phyloP scores from a whole-genome alignment of 2,797 vertebrate species.

The Masticophis lateralis region DNA sequence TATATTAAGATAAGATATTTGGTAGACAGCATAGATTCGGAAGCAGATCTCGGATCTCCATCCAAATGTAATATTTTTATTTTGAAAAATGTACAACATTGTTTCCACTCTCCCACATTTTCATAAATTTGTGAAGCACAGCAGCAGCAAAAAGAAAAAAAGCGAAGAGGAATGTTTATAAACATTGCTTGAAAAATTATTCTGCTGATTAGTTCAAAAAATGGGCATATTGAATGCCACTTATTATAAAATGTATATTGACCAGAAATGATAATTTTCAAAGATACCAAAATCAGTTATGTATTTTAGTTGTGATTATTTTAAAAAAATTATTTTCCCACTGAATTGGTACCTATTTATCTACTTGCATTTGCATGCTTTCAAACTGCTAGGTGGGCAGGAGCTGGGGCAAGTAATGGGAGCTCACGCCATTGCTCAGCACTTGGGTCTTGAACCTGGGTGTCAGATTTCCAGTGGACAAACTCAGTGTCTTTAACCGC shows the following conservation, averaged over 20 bases:
- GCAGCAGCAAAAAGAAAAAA: neutral
- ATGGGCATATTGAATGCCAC: neutral
- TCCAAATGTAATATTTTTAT: conserved; percentile 17
- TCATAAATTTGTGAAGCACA: conserved; percentile 10
- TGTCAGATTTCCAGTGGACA: neutral
- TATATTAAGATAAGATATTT: conserved; percentile 12
- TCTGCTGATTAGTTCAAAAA: conserved; percentile 3
- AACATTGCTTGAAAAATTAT: conserved; percentile 14
- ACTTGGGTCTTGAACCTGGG: neutral
- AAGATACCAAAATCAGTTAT: neutral
- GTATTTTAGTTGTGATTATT: neutral
- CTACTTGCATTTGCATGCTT: neutral
- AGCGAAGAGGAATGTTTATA: conserved; percentile 7
- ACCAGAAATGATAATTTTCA: neutral
- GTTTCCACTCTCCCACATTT: conserved; percentile 3
- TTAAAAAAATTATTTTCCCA: neutral
- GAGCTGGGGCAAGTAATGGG: neutral
- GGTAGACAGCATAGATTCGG: neutral
- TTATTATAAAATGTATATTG: neutral
- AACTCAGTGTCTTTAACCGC: neutral
- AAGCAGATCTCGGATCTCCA: neutral
- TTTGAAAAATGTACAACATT: conserved; percentile 21
- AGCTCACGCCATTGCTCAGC: neutral
- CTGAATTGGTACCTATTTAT: neutral
- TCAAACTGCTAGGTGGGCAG: neutral